Conservation (phyloP, 2,113 vertebrate species). For the Dascyllus trimaculatus region DNA sequence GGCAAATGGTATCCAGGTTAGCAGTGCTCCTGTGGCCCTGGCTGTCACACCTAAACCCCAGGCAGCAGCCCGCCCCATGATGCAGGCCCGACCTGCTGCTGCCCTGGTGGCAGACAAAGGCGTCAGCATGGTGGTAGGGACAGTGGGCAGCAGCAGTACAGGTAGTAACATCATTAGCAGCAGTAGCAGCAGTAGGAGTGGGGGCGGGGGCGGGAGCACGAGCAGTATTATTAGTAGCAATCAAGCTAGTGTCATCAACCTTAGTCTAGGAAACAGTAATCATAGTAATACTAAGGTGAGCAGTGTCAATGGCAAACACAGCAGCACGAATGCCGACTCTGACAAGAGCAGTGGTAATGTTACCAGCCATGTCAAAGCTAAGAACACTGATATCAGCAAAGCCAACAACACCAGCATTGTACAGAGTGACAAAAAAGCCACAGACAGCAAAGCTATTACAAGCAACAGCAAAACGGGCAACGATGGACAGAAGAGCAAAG, state of each 20-base stretch:
- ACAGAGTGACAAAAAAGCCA: constrained; percentile 70
- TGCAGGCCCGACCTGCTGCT: constrained; percentile 84
- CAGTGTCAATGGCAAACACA: constrained; percentile 57
- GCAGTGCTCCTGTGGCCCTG: constrained; percentile 89
- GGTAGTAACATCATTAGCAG: constrained; percentile 72
- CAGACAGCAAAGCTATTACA: constrained; percentile 26
- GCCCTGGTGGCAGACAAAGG: constrained; percentile 85
- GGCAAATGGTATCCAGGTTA: constrained; percentile 92
- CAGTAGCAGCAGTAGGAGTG: constrained; percentile 66
- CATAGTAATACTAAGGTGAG: constrained; percentile 61
- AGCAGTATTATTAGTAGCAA: constrained; percentile 58
- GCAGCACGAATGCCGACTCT: constrained; percentile 22
- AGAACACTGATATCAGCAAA: constrained; percentile 43
- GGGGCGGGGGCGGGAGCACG: constrained; percentile 64
- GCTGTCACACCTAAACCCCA: constrained; percentile 90
- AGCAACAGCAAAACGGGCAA: constrained; percentile 9
- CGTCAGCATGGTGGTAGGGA: constrained; percentile 81
- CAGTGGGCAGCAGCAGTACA: constrained; percentile 82
- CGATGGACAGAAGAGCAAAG: constrained; percentile 37
- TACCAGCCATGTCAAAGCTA: constrained; percentile 25
- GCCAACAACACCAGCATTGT: constrained; percentile 26
- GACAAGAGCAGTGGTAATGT: constrained; percentile 56
- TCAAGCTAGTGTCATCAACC: constrained; percentile 78
- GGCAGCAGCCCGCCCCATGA: constrained; percentile 84
- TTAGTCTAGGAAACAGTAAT: constrained; percentile 70